These are phyloP conservation scores for Agrotis segetum DNA, from an alignment of 2,888 invertebrate genomes.

Conservation along the genomic window DNA sequence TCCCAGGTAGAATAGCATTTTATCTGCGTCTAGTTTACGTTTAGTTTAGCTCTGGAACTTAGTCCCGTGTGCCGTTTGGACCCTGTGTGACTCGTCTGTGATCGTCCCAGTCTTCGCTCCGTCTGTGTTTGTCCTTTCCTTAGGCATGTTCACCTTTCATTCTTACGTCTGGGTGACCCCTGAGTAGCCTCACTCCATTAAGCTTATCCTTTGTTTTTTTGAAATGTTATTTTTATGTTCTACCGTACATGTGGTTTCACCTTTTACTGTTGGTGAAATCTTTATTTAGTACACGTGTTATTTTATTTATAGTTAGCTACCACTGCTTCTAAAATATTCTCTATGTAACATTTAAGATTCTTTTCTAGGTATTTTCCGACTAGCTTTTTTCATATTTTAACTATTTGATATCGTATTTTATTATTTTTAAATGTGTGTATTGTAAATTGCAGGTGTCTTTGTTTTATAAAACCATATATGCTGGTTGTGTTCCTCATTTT, in stretches of 20 bases:
- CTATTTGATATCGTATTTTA: slow-evolving; percentile 51
- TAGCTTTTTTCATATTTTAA: slow-evolving; percentile 57
- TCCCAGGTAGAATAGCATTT: slow-evolving; percentile 77
- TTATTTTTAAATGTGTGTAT: slow-evolving; percentile 59
- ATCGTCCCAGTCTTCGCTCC: slow-evolving; percentile 63
- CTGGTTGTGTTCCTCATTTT: slow-evolving; percentile 42
- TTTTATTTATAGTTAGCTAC: slow-evolving; percentile 66
- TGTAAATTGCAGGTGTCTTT: slow-evolving; percentile 61
- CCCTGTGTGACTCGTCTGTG: slow-evolving; percentile 72
- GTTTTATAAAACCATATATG: slow-evolving; percentile 33
- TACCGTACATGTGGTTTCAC: slow-evolving; percentile 55
- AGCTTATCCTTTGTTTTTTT: slow-evolving; percentile 65
- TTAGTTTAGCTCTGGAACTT: slow-evolving; percentile 78
- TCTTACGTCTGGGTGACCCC: slow-evolving; percentile 73
- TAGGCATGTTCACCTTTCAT: slow-evolving; percentile 77
- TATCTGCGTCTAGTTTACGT: slow-evolving; percentile 71
- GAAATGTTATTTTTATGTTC: slow-evolving; percentile 54
- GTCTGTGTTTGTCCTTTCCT: slow-evolving; percentile 74
- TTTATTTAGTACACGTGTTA: slow-evolving; percentile 55
- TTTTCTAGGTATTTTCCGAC: slow-evolving; percentile 59
- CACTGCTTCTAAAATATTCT: slow-evolving; percentile 67
- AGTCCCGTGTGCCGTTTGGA: slow-evolving; percentile 76
- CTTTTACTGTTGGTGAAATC: slow-evolving; percentile 48
- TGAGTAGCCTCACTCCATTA: slow-evolving; percentile 67
- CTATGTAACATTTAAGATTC: slow-evolving; percentile 41